These are phyloP conservation scores for Cassiopea andromeda DNA, from an alignment of 30 jellyfish, hydroid and myxozoan species.

Conservation along the genomic window DNA sequence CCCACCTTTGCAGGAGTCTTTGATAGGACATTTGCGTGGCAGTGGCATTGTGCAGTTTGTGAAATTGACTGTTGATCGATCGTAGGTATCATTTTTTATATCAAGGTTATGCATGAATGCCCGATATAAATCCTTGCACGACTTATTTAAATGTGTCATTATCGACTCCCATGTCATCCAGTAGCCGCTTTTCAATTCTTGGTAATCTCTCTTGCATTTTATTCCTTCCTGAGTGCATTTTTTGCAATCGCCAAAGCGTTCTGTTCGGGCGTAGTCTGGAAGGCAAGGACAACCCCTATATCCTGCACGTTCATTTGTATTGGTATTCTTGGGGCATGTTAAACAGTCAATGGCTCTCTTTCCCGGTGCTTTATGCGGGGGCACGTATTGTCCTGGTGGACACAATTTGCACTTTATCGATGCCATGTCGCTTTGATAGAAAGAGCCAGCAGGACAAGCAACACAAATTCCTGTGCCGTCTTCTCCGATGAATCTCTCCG, in stretches of 20 bases:
- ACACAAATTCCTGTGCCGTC: background rate
- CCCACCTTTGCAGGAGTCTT: constrained; percentile 66
- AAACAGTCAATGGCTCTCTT: constrained; percentile 39
- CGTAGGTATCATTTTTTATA: constrained; percentile 10
- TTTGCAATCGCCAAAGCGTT: constrained; percentile 51
- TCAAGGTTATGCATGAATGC: constrained; percentile 42
- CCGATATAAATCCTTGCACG: constrained; percentile 20
- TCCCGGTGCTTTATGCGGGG: constrained; percentile 53
- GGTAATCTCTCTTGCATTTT: constrained; percentile 35
- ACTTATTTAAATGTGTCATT: background rate
- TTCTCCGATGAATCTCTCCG: background rate
- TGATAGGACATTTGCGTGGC: constrained; percentile 54
- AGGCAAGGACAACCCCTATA: constrained; percentile 64
- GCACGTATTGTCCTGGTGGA: constrained; percentile 65
- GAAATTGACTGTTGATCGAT: constrained; percentile 25
- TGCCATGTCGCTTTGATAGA: constrained; percentile 69
- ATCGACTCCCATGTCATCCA: constrained; percentile 55
- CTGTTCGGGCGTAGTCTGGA: constrained; percentile 39
- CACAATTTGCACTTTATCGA: constrained; percentile 47
- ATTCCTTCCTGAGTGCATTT: constrained; percentile 34
- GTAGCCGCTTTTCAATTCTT: constrained; percentile 23
- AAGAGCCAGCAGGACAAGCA: constrained; percentile 71
- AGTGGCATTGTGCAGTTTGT: constrained; percentile 25
- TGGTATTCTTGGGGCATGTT: constrained; percentile 70
- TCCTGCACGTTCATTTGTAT: constrained; percentile 59